Conservation (phyloP, 2,113 vertebrate genomes). For the Hyaena hyaena region DNA sequence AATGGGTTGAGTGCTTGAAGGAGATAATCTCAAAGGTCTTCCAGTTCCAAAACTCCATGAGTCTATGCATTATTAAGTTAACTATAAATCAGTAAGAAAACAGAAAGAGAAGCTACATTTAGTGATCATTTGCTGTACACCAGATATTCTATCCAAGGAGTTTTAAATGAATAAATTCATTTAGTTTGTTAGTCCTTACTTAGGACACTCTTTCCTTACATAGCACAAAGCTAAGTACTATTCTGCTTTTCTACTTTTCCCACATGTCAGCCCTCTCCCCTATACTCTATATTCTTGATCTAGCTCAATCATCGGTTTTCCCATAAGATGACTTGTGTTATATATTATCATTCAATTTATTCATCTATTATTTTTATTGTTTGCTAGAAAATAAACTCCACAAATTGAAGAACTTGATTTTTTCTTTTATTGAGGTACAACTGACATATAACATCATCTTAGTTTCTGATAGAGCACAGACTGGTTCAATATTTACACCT, state of each 20-base stretch:
- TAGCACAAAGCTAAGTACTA: background rate
- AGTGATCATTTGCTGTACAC: background rate
- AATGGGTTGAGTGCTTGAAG: background rate
- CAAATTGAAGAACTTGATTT: background rate
- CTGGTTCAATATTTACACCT: background rate
- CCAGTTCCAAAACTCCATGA: background rate
- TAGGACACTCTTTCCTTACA: background rate
- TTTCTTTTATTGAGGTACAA: background rate
- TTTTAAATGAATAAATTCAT: background rate
- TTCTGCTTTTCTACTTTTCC: background rate
- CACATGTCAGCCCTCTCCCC: no score
- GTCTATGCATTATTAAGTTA: background rate
- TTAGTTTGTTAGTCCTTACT: background rate
- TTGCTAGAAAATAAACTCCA: background rate
- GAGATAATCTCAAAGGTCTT: background rate
- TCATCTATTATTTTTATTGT: background rate
- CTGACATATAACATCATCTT: background rate
- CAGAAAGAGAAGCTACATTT: background rate
- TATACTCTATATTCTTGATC: background rate
- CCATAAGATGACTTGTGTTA: background rate
- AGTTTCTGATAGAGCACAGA: background rate
- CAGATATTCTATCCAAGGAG: background rate
- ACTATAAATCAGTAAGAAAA: background rate
- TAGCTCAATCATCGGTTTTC: background rate
- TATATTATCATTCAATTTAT: background rate